phyloP scores from a whole-genome alignment of 2,113 vertebrate species.

The Charadrius vociferus region DNA sequence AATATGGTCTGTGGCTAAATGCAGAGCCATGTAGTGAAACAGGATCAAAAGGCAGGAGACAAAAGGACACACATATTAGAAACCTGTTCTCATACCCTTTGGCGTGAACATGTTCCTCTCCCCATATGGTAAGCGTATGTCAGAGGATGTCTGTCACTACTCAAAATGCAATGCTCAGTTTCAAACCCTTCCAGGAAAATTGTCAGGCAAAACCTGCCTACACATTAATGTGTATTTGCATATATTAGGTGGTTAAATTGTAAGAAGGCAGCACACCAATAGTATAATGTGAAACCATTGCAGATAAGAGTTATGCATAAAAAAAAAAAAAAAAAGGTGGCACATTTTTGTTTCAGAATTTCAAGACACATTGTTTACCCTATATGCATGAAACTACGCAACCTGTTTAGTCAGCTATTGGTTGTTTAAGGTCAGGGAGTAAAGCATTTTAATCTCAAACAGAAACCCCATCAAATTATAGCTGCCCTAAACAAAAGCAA shows the following conservation, averaged over 20 bases:
- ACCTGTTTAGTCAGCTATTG: not conserved
- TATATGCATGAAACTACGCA: not conserved
- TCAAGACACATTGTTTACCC: not conserved
- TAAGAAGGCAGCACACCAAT: not conserved
- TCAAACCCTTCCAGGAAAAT: not conserved
- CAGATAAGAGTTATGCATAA: not conserved
- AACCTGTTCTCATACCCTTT: not conserved
- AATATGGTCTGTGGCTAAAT: not conserved
- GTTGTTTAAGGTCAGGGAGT: not conserved
- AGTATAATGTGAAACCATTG: not conserved
- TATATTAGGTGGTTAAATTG: not conserved
- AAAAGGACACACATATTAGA: not conserved
- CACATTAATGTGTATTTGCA: not conserved
- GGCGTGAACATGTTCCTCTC: not conserved
- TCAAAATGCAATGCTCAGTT: not conserved
- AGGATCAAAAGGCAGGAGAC: not conserved
- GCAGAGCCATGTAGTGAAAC: rapidly evolving
- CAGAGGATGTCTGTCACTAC: not conserved
- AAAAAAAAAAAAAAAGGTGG: not conserved
- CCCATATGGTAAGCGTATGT: not conserved
- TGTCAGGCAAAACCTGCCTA: not conserved
- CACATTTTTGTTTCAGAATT: not conserved
- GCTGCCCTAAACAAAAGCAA: not conserved
- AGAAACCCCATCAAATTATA: not conserved
- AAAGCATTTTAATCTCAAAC: not conserved